phyloP scores from a whole-genome alignment of 2,888 invertebrate species.

The Brachynemurus nebulosus region DNA sequence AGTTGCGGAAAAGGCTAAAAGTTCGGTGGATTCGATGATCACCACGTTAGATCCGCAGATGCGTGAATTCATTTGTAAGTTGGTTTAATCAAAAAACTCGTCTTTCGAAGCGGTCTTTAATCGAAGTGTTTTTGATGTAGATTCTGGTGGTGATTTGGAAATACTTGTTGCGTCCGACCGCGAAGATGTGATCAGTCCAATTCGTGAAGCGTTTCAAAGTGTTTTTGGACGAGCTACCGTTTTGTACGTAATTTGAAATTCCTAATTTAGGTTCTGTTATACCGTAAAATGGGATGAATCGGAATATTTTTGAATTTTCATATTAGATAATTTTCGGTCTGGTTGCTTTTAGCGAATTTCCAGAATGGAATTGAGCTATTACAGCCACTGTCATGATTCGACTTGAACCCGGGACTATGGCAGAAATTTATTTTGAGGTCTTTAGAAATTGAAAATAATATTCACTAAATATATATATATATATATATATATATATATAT shows the following conservation, averaged over 20 bases:
- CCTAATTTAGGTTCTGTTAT: neutral
- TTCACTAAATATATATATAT: no score
- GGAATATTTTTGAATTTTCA: neutral
- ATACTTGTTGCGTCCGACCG: conserved; percentile 64
- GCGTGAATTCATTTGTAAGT: conserved; percentile 73
- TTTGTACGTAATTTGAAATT: conserved; percentile 35
- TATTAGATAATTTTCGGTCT: neutral
- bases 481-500: no score
- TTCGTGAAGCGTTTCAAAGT: conserved; percentile 66
- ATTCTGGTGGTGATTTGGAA: conserved; percentile 65
- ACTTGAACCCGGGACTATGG: no score
- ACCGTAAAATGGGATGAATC: neutral
- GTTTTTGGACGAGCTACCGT: conserved; percentile 71
- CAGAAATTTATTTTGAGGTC: no score
- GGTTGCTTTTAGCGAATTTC: no score
- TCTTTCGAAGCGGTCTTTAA: neutral
- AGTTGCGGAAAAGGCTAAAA: conserved; percentile 63
- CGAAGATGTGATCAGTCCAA: conserved; percentile 58
- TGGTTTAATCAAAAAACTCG: conserved; percentile 9
- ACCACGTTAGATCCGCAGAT: conserved; percentile 82
- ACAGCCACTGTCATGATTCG: no score
- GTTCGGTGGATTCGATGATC: conserved; percentile 71
- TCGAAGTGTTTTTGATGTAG: conserved; percentile 34
- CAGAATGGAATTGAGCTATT: no score
- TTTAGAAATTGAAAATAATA: no score